Base-by-base conservation (phyloP, 53 echinoderm and acorn worm genomes). In the Crossaster papposus region DNA sequence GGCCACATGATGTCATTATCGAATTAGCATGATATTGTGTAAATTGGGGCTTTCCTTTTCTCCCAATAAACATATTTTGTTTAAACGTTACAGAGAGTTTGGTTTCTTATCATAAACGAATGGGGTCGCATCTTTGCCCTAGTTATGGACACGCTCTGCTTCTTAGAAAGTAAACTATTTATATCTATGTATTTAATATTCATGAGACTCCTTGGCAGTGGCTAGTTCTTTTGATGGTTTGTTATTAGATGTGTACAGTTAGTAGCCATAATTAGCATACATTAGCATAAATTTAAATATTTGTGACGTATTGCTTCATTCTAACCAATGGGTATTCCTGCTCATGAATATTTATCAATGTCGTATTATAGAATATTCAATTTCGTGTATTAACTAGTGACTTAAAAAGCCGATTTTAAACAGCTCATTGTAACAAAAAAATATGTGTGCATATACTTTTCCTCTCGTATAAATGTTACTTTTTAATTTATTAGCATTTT, bases 401-500 rank as follows among this genome's bases (percentile, higher is more conserved):
- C 33, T 18, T 68, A 35, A 72, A 83, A 84, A 72, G 84, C 84
- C 71, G 71, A 72, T 73, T 70, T 72, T 68, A 84, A 71, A 73
- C 84, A 84, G 84, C 84, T 84, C 84, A 84, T 11, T 84, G 71
- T 84, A 31, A 84, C 72, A 71, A 68, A 38, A 44, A 38, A 15
- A 80, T 14, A 55, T 30, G 84, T 72, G 84, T 71, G 53, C 78
- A 78, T 78, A 78, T 78, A 78, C 51, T 78, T 78, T 78, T n/a
- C 31, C 6, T 58, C 82, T 65, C 15, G 20, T 65, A 28, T 65
- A 64, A 24, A 51, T 51, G n/a, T 80, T 55, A 17, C 31, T 58
- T 54, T n/a, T 80, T 80, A 80, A 84, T 72, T 84, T 84, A 84
- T 84, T 80, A 84, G 84, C 36, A 50, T 53, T 0, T 51, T 72